These are phyloP conservation scores for Botrylloides violaceus DNA, from an alignment of 23 tunicate genomes.

Conservation along the genomic window DNA sequence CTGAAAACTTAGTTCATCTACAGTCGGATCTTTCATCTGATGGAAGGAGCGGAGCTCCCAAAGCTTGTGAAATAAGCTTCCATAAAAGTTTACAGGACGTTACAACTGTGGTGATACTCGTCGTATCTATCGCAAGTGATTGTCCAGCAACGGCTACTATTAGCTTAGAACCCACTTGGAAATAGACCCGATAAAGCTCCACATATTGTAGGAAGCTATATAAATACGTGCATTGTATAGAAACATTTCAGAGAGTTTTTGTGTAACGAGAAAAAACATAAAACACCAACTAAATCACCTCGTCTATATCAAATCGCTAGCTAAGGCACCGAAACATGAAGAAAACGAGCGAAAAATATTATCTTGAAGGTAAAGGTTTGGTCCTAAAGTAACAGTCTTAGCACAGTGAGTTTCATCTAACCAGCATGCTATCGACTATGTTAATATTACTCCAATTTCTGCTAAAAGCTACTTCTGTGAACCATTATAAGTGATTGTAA, in stretches of 20 bases:
- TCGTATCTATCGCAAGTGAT: no score
- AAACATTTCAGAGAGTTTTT: neutral
- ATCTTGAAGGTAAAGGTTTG: slow-evolving; percentile 1
- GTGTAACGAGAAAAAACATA: neutral
- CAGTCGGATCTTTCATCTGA: no score
- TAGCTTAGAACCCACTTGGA: neutral
- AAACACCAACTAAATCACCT: slow-evolving; percentile 2
- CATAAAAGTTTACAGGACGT: no score
- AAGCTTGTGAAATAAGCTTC: no score
- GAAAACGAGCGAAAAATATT: slow-evolving; percentile 2
- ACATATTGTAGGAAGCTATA: neutral
- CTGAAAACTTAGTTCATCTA: no score
- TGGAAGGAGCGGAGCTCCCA: no score
- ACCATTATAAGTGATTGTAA: neutral
- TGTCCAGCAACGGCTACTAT: no score
- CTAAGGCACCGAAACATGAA: slow-evolving; percentile 3
- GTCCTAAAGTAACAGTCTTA: neutral
- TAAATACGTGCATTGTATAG: neutral
- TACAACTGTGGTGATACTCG: no score
- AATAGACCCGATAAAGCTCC: neutral
- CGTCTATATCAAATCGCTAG: neutral
- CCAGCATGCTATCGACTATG: slow-evolving; percentile 4
- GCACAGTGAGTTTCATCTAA: neutral
- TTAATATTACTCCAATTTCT: neutral
- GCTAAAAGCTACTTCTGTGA: neutral